Base-by-base conservation (phyloP, 2,888 invertebrate species). In the Drosophila neotestacea region DNA sequence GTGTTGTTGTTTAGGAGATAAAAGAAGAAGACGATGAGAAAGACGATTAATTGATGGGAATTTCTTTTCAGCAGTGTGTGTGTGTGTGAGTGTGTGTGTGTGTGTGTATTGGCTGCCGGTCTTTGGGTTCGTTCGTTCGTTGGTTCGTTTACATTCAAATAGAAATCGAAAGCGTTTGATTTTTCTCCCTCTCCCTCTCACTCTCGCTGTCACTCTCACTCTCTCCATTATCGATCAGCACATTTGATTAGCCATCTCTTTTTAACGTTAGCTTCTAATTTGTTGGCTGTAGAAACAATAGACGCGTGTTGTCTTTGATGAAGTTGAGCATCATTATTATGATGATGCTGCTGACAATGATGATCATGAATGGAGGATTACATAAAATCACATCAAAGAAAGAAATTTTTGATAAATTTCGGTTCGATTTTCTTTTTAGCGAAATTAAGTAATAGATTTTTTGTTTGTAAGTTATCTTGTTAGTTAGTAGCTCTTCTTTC, bases 131-230 rank as follows among this genome's bases (percentile, higher is more conserved):
- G 70, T 81, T 87, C 22, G 70, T 81, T 87, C 73, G 16, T 16
- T 58, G 38, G 42, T 65, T 56, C 68, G 70, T 81, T 87, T 74
- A 73, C 64, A 89, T 85, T 85, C 83, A 79, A 85, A 85, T 79
- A 85, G 89, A 85, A 85, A 85, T 85, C 89, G 85, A 85, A 85
- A 85, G 89, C 89, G 82, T 78, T 84, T 73, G 81, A 70, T 84
- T 77, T 83, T 77, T 69, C 38, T 42, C 28, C 67, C 56, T 50
- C 60, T 70, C 51, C 27, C 13, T 34, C 30, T 34, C 32, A 48
- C 6, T 22, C 27, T 10, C 22, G 0, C 22, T n/a, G n/a, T 27
- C 42, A 2, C 4, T 41, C 16, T 16, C 27, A 22, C 7, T 2
- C 32, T 32, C 32, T 32, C 16, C 16, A 16, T 16, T 16, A 16